Conservation (phyloP, 2,888 invertebrate genomes). For the Mactromeris polynyma region DNA sequence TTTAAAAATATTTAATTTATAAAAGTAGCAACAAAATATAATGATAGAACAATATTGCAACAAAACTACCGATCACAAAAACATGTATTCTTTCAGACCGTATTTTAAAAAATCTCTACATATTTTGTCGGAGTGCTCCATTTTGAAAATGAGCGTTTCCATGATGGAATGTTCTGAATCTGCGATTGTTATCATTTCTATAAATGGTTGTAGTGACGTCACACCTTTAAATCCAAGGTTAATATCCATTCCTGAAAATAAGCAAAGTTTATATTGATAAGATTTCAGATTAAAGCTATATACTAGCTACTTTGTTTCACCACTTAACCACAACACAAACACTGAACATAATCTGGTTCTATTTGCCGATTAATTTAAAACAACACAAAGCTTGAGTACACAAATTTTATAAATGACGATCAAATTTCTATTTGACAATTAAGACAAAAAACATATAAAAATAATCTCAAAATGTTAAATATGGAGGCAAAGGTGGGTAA, state of each 20-base stretch:
- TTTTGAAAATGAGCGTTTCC: slow-evolving; percentile 80
- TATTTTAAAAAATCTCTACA: slow-evolving; percentile 79
- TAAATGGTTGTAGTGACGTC: slow-evolving; percentile 79
- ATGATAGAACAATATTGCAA: neutral
- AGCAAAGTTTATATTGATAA: too few relatives aligned
- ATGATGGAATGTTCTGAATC: slow-evolving; percentile 82
- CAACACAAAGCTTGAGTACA: too few relatives aligned
- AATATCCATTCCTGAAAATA: slow-evolving; percentile 83
- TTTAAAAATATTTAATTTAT: slow-evolving; percentile 6
- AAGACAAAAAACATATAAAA: too few relatives aligned
- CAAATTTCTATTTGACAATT: too few relatives aligned
- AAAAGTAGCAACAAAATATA: slow-evolving; percentile 14
- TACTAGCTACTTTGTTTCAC: too few relatives aligned
- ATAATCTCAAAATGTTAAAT: too few relatives aligned
- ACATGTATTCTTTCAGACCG: slow-evolving; percentile 83
- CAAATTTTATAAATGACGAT: too few relatives aligned
- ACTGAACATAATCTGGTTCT: too few relatives aligned
- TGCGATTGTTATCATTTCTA: slow-evolving; percentile 78
- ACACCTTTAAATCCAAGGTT: slow-evolving; percentile 84
- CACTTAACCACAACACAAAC: too few relatives aligned
- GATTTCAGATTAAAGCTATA: too few relatives aligned
- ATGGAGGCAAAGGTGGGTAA: too few relatives aligned
- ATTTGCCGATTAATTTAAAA: too few relatives aligned
- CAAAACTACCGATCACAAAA: slow-evolving; percentile 53
- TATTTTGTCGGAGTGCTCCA: slow-evolving; percentile 80